Base-by-base conservation (phyloP, 2,797 vertebrate genomes). In the Merluccius polli region DNA sequence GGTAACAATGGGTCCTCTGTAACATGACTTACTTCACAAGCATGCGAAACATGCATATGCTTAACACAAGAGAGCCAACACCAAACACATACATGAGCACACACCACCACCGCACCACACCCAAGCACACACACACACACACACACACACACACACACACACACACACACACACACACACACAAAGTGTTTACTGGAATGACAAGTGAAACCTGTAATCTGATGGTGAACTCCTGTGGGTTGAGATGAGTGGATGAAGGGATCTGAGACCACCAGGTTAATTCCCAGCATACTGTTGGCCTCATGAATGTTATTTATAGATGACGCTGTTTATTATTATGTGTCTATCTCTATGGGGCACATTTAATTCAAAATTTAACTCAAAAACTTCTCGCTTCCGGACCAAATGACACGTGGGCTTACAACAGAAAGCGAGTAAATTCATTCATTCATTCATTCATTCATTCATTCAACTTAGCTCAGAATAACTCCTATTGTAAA, bases 191-290 rank as follows among this genome's bases (percentile, higher is more conserved):
- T 21, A 59, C 32, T 73, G 27, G 65, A 36, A 52, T 73, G 69
- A 70, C 18, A 68, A n/a, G 11, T 30, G 52, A n/a, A 36, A 31
- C 4, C 74, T 80, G 63, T 74, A 81, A 85, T 81, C 77, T 73
- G 71, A 73, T 82, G 3, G 15, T 65, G 86, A 83, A 16, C 73
- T 78, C n/a, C 48, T 48, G 27, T 29, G 65, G 73, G 44, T 77
- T 65, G 11, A 81, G 65, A 79, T 85, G 33, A 1, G 4, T 15
- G 76, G 82, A 75, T 86, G 78, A 81, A 12, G 7, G 35, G 29
- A 10, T 6, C 70, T 75, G 18, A 69, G 76, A 24, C 24, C 70
- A 27, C 24, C 24, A 65, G 59, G 63, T 70, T 78, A 77, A 82
- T 78, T 80, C 77, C 78, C 75, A 36, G 69, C 73, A 84, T 44